Evolutionary conservation across 1,140 invertebrate species (phyloP).

Genomic region (Contarinia nasturtii): DNA sequence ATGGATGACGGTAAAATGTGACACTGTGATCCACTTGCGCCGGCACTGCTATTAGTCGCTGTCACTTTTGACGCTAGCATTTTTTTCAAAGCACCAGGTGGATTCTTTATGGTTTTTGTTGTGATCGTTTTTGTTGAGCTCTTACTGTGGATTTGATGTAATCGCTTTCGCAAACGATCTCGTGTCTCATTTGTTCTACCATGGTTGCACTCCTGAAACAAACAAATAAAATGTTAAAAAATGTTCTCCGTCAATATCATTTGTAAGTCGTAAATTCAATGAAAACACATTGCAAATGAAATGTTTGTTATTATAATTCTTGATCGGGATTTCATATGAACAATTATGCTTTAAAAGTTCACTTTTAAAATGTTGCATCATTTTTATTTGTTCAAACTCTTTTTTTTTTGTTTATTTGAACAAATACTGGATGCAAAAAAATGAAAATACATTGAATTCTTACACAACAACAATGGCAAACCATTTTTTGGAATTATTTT

Average conservation of each 20-base stretch:
- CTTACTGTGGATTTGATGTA: constrained; percentile 10
- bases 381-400: too few relatives aligned
- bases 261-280: too few relatives aligned
- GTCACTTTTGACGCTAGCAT: background rate
- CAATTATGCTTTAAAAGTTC: too few relatives aligned
- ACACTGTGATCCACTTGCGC: background rate
- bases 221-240: background rate
- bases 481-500: background rate
- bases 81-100: background rate
- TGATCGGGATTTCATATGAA: too few relatives aligned
- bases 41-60: background rate
- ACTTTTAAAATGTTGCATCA: too few relatives aligned
- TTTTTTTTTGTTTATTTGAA: too few relatives aligned
- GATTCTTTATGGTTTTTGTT: constrained; percentile 2
- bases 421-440: too few relatives aligned
- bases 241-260: too few relatives aligned
- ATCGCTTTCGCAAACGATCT: constrained; percentile 25
- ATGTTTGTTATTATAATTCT: too few relatives aligned
- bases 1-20: background rate
- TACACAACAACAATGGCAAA: background rate
- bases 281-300: too few relatives aligned
- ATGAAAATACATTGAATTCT: background rate
- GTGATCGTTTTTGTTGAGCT: background rate
- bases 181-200: constrained; percentile 25
- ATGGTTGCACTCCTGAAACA: constrained; percentile 16